Base-by-base conservation (phyloP, 2,888 invertebrate genomes). In the Himalopsyche anomala region DNA sequence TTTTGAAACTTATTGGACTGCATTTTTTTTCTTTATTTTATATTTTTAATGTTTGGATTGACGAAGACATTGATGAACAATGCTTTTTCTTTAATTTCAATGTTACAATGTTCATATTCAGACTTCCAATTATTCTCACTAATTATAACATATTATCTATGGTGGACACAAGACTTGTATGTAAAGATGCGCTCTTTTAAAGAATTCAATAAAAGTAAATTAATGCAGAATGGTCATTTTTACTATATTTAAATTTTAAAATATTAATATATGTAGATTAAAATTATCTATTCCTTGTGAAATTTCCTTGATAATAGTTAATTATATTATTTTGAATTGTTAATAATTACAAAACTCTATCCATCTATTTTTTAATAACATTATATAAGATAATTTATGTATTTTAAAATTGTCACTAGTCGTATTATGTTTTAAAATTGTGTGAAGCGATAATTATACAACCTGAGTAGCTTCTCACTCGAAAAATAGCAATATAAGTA, bases 241-340 rank as follows among this genome's bases (percentile, higher is more conserved):
- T 62, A 62, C 19, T 62, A 62, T 19, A 62, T 19, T 62, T 19
- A 62, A 6, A 62, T 19, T 19, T 62, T 62, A 62, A 56, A 62
- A 4, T 62, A 62, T 62, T 62, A 62, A 19, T 62, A 5, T 62
- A n/a, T n/a, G n/a, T n/a, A 62, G 62, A 62, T 62, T 62, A 62
- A 62, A 62, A 19, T 62, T 62, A 62, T 62, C 62, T 62, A 62
- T 19, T 62, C 62, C 62, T 62, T 62, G 62, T 62, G 62, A 62
- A 62, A 19, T 62, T 28, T 62, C 28, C 28, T 62, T 62, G 62
- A 62, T 62, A 62, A 62, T 62, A 62, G 8, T 62, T 62, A 62
- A 62, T 62, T 19, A 62, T 19, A 62, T 62, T 62, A 62, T 9
- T 62, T 28, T 62, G 62, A 62, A 62, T 56, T 8, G 17, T 56